These are phyloP conservation scores for Rhizoglyphus robini DNA, from an alignment of 1,140 invertebrate genomes.

Conservation along the genomic window DNA sequence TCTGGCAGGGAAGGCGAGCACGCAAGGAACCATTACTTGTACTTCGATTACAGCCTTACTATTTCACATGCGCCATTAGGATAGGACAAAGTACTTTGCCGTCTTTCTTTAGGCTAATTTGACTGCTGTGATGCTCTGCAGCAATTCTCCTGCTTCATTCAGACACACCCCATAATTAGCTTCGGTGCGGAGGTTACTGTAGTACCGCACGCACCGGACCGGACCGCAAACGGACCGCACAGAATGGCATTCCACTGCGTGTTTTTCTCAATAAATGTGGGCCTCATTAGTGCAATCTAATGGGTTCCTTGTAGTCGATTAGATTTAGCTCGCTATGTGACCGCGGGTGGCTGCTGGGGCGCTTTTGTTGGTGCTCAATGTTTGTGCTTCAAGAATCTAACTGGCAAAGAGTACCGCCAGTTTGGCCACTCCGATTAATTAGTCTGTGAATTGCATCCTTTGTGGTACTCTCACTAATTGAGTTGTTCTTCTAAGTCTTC, in stretches of 20 bases:
- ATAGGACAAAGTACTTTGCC: constrained; percentile 8
- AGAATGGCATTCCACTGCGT: background rate
- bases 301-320: too few species aligned
- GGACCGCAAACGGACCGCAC: background rate
- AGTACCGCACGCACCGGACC: background rate
- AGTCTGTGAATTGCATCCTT: too few species aligned
- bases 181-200: background rate
- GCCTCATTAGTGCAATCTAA: constrained; percentile 6
- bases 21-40: constrained; percentile 4
- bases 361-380: too few species aligned
- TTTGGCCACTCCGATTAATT: too few species aligned
- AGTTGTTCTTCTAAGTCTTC: too few species aligned
- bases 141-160: background rate
- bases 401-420: too few species aligned
- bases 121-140: background rate
- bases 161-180: constrained; percentile 10
- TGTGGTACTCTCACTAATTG: too few species aligned
- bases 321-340: too few species aligned
- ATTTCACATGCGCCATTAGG: background rate
- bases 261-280: constrained; percentile 11
- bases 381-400: too few species aligned
- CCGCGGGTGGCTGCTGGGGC: too few species aligned
- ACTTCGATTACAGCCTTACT: background rate
- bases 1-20: background rate
- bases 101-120: constrained; percentile 3